A percentile compares a stretch with the other conserved stretches of the same genome.
phyloP scores from a whole-genome alignment of 2,797 vertebrate genomes.

The Gephyroberyx darwinii region DNA sequence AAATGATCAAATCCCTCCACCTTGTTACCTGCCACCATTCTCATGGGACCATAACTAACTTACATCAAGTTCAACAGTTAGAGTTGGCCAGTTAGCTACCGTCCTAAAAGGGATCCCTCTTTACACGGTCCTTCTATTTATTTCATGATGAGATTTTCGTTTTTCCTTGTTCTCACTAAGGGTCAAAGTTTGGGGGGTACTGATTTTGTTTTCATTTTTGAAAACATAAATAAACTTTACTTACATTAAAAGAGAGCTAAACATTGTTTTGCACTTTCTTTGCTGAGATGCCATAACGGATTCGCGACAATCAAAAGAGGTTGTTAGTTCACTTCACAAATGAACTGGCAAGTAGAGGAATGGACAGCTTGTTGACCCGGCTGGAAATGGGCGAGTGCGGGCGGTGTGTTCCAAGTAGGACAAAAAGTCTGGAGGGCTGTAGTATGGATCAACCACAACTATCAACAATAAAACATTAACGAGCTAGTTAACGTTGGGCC shows the following conservation, averaged over 20 bases:
- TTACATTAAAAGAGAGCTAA: neutral
- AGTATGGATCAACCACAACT: slow-evolving; percentile 1
- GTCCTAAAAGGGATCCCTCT: no score
- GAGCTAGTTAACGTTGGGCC: neutral
- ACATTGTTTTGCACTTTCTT: slow-evolving; percentile 12
- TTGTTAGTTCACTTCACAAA: slow-evolving; percentile 14
- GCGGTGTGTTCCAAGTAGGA: slow-evolving; percentile 1
- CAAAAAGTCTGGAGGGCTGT: slow-evolving; percentile 22
- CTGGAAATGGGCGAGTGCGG: slow-evolving; percentile 28
- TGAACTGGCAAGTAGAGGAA: slow-evolving; percentile 39
- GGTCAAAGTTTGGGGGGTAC: no score
- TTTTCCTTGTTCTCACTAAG: no score
- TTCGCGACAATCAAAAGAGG: slow-evolving; percentile 37
- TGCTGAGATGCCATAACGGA: slow-evolving; percentile 16
- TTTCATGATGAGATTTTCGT: no score
- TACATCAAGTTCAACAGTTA: no score
- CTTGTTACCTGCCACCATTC: no score
- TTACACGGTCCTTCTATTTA: no score
- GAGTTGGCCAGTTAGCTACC: neutral
- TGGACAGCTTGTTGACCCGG: slow-evolving; percentile 59
- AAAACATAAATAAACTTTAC: no score
- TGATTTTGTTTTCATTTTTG: no score
- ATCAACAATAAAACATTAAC: slow-evolving; percentile 18
- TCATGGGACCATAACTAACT: no score
- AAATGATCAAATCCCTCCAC: neutral